Conservation (phyloP, 2,113 vertebrate species). For the Calypte anna region DNA sequence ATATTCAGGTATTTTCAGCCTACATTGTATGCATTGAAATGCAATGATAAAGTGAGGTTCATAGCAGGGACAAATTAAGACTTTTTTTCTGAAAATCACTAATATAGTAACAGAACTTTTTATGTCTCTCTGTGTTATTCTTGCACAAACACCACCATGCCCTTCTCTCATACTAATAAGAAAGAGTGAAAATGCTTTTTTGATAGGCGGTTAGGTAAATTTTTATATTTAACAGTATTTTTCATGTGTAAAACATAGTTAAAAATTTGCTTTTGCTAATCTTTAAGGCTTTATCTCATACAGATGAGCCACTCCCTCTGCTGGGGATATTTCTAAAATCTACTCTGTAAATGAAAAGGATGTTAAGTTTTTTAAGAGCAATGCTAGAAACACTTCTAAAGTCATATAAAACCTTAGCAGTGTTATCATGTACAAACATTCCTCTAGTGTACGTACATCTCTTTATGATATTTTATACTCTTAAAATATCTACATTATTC, state of each 20-base stretch:
- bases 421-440: not conserved
- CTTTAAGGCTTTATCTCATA: not conserved
- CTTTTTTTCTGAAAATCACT: not conserved
- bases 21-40: not conserved
- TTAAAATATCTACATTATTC: not conserved
- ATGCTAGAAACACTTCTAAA: not conserved
- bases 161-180: not conserved
- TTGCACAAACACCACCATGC: not conserved
- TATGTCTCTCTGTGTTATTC: not conserved
- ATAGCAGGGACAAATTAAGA: not conserved
- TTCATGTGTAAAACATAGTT: not conserved
- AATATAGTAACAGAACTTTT: not conserved
- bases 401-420: not conserved
- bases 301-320: constrained; percentile 59
- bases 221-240: not conserved
- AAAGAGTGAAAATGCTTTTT: not conserved
- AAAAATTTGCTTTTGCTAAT: not conserved
- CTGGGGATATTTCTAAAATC: constrained; percentile 53
- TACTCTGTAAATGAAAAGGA: not conserved
- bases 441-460: not conserved
- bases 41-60: not conserved
- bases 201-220: not conserved
- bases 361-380: not conserved
- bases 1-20: not conserved
- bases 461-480: not conserved